Percentiles rank a stretch among this genome's conserved stretches.
Evolutionary conservation across 1,140 invertebrate species (phyloP).

Genomic region (Nomia melanderi): DNA sequence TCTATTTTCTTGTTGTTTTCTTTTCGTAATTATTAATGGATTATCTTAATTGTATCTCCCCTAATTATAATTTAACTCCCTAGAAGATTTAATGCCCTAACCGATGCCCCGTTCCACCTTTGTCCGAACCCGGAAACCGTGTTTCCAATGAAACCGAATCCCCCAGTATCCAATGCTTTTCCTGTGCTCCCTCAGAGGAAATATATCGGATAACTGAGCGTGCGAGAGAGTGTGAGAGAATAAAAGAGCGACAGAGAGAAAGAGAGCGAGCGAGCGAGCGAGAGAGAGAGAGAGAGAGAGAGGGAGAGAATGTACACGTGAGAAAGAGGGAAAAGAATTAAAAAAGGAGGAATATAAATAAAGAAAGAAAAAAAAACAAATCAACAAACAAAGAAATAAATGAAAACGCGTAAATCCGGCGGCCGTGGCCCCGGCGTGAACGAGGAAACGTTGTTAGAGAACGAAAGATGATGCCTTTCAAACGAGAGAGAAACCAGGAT

Average conservation of each 20-base stretch:
- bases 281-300: too few species aligned
- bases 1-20: constrained; percentile 79
- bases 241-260: too few species aligned
- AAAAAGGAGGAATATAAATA: background rate
- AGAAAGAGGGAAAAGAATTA: constrained; percentile 44
- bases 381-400: too few species aligned
- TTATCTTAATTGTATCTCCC: constrained; percentile 77
- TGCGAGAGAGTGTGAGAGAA: too few species aligned
- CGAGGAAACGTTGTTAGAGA: constrained; percentile 57
- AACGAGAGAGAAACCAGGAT: constrained; percentile 7
- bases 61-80: constrained; percentile 79
- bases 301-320: constrained; percentile 59
- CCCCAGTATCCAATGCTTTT: constrained; percentile 60
- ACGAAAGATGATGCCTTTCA: constrained; percentile 62
- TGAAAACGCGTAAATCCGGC: too few species aligned
- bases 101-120: constrained; percentile 16
- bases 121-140: constrained; percentile 33
- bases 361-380: background rate
- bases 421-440: constrained; percentile 12
- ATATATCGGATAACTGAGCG: constrained; percentile 45
- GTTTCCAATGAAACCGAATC: constrained; percentile 45
- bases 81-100: constrained; percentile 71
- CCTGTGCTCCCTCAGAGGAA: constrained; percentile 57
- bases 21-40: constrained; percentile 79
- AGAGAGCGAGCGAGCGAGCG: too few species aligned